Percentiles rank a stretch among this genome's conserved stretches.
These are phyloP conservation scores for Aphaenogaster floridana DNA, from an alignment of 1,140 invertebrate species.

Conservation along the genomic window DNA sequence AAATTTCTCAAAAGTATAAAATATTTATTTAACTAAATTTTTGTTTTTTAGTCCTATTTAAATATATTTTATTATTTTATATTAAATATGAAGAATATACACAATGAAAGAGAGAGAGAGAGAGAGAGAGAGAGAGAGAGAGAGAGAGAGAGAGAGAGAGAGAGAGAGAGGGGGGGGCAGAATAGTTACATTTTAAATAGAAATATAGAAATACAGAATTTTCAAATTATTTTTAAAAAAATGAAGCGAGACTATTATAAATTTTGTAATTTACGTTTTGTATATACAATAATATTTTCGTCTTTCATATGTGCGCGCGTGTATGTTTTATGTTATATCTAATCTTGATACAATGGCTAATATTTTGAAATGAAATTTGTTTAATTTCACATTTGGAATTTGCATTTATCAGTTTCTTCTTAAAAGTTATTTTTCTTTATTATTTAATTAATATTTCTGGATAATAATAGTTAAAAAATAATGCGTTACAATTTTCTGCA, in stretches of 20 bases:
- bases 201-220: background rate
- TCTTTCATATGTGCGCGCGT: background rate
- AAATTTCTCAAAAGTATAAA: background rate
- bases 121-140: no score
- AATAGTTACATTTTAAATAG: background rate
- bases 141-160: no score
- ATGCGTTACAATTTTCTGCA: background rate
- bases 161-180: no score
- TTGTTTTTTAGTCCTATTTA: background rate
- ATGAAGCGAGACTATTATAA: background rate
- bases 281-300: conserved; percentile 11
- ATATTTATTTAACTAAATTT: conserved; percentile 3
- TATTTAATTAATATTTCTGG: conserved; percentile 16
- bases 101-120: no score
- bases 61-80: conserved; percentile 16
- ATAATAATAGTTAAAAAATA: background rate
- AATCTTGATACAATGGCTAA: conserved; percentile 10
- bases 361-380: conserved; percentile 1
- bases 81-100: conserved; percentile 6
- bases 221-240: background rate
- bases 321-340: background rate
- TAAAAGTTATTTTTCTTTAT: background rate
- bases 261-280: conserved; percentile 24
- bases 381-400: background rate
- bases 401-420: conserved; percentile 32